Base-by-base conservation (phyloP, 2,113 vertebrate species). In the Phrynocephalus versicolor region DNA sequence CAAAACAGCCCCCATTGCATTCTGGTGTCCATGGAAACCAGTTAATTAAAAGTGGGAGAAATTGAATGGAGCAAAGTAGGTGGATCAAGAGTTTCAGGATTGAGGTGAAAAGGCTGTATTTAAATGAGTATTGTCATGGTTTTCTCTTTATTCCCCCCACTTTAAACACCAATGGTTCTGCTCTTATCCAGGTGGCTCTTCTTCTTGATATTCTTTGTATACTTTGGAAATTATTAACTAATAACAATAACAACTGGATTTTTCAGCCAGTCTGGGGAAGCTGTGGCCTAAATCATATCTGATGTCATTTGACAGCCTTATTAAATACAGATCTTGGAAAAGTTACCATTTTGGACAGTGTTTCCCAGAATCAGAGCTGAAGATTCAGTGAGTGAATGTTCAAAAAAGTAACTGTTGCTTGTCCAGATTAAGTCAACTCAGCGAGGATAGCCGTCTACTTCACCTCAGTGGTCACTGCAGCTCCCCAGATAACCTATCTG, bases 161-260 rank as follows among this genome's bases (percentile, higher is more conserved):
- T n/a, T 55, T 33, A 64, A 10, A 35, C 30, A 37, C 58, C 45
- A 25, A 25, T 45, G 39, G 10, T 8, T 78, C 35, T 39, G n/a
- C 65, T 79, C 30, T 81, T 33, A 60, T 87, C 73, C 67, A 73
- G 25, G 33, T 73, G 86, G 4, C 69, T 86, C 60, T 91, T 85
- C 87, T 81, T 89, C 90, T 89, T 89, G 75, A 77, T 94, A 88
- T 75, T 90, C 92, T 90, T 82, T 89, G 55, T n/a, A 45, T 27
- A 72, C 57, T 87, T 92, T 88, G 70, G 88, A 76, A 95, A 92
- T 90, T 86, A 85, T 71, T 91, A 58, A 67, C 88, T 86, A 90
- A 80, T 64, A 33, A n/a, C 83, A 62, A 19, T 1, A 62, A 64
- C 3, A 12, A 60, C 79, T 88, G 30, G 83, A 87, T 90, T 93